Base-by-base conservation (phyloP, 2,797 vertebrate species). In the Lepidocolaptes lacrymiger region DNA sequence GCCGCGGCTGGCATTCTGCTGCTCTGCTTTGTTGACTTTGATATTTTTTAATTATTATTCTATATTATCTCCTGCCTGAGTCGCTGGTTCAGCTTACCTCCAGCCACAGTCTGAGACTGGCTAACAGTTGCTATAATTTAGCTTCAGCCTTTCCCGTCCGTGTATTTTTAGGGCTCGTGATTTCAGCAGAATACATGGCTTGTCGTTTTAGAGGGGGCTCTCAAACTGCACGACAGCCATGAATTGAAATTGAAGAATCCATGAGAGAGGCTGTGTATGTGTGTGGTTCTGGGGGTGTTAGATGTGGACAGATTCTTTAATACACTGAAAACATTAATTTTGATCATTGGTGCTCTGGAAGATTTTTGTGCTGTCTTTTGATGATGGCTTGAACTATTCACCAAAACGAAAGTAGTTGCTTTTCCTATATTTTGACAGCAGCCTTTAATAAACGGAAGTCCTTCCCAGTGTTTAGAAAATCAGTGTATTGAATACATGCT, bases 331-430 rank as follows among this genome's bases (percentile, higher is more conserved):
- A 78, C 23, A 21, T 51, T 58, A 12, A 30, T 88, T 91, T 59
- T 90, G 7, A 32, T 63, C 1, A 2, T 69, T 48, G 52, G 24
- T 75, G 39, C 44, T 93, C 56, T 84, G 67, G 36, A 80, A 93
- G 24, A 7, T 66, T 93, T 84, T 68, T 69, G 14, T 43, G 26
- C 28, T 49, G 2, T 26, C 86, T 94, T 91, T 46, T n/a, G 8
- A 39, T 61, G 39, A 39, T 56, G 48, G 5, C 8, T 90, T 69
- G 14, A 82, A 46, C 59, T 67, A 9, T 30, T 76, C 37, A 54
- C 12, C 58, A 88, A 93, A 96, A 58, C 73, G 95, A 92, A 84
- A 92, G 90, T 88, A 83, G 80, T 15, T 79, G 46, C 27, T 96
- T 93, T 95, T 69, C 48, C 48, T 73, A 0, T 56, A 46, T 85